A percentile compares a stretch with the other conserved stretches of the same genome.
These are phyloP conservation scores for Drosophila erecta DNA, from an alignment of 1,140 invertebrate species.

Conservation along the genomic window DNA sequence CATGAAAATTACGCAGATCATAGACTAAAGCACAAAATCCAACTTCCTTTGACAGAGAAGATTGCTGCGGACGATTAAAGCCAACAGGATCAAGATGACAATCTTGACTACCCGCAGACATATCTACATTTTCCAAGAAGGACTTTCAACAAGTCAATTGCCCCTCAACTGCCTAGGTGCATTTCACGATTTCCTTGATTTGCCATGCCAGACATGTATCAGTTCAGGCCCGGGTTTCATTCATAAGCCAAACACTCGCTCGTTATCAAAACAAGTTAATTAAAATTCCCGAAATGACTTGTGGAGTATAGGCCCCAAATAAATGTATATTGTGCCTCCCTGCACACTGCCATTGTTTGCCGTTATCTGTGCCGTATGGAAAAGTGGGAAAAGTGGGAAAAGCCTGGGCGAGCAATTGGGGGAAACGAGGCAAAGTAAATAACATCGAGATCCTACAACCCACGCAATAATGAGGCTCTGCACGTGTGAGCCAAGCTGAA, in stretches of 20 bases:
- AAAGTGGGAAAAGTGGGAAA: not conserved
- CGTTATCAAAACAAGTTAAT: conserved; percentile 73
- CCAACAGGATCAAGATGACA: not conserved
- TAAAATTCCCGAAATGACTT: conserved; percentile 73
- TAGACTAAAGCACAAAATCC: no score
- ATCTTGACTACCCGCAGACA: not conserved
- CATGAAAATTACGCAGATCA: not conserved
- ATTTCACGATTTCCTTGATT: conserved; percentile 4
- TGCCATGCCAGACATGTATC: conserved; percentile 35
- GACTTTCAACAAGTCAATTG: conserved; percentile 3
- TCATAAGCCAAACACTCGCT: conserved; percentile 25
- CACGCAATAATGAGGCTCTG: conserved; percentile 60
- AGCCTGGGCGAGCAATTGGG: conserved; percentile 14
- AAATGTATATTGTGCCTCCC: conserved; percentile 40
- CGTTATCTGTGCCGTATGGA: conserved; percentile 50
- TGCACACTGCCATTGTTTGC: conserved; percentile 62
- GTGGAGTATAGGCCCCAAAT: conserved; percentile 37
- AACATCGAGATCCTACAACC: conserved; percentile 45
- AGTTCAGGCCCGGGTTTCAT: conserved; percentile 2
- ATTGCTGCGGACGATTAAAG: not conserved
- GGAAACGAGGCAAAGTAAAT: conserved; percentile 61
- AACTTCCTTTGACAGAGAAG: not conserved
- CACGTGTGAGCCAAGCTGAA: conserved; percentile 30
- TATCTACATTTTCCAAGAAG: not conserved
- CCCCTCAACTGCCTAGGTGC: not conserved